phyloP scores from a whole-genome alignment of 2,797 vertebrate genomes.

The Macrochelys suwanniensis region DNA sequence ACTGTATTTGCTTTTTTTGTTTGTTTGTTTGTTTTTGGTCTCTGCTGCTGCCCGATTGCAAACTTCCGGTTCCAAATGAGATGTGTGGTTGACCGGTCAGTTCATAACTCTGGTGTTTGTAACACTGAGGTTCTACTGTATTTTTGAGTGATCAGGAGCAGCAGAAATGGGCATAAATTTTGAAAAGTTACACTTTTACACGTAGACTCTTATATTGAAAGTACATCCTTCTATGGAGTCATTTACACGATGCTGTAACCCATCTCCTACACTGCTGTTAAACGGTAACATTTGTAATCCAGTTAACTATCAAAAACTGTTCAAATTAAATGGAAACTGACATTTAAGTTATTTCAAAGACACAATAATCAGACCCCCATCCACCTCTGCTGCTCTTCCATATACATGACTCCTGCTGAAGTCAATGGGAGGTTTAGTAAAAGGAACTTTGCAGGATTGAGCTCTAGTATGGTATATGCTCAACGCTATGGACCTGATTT shows the following conservation, averaged over 20 bases:
- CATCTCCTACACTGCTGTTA: neutral
- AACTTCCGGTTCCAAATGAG: too few species aligned
- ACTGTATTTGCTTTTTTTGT: too few species aligned
- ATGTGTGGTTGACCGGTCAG: too few species aligned
- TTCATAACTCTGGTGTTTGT: too few species aligned
- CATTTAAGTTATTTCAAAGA: neutral
- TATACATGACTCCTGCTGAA: neutral
- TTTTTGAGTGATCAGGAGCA: neutral
- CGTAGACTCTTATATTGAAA: neutral
- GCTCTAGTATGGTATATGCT: rapidly evolving
- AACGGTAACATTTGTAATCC: neutral
- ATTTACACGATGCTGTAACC: neutral
- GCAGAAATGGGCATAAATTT: neutral
- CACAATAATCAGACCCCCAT: neutral
- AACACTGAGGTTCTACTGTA: too few species aligned
- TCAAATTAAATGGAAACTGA: neutral
- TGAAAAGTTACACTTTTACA: neutral
- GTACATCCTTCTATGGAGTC: neutral
- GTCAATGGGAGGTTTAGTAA: neutral
- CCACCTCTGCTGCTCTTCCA: neutral
- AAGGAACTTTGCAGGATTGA: neutral
- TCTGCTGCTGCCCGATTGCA: too few species aligned
- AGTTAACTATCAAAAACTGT: neutral
- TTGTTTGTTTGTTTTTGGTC: too few species aligned
- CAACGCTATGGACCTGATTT: neutral